Percentiles rank a stretch among this genome's conserved stretches.
These are phyloP conservation scores for Syngnathus scovelli DNA, from an alignment of 2,113 vertebrate species.

Conservation along the genomic window DNA sequence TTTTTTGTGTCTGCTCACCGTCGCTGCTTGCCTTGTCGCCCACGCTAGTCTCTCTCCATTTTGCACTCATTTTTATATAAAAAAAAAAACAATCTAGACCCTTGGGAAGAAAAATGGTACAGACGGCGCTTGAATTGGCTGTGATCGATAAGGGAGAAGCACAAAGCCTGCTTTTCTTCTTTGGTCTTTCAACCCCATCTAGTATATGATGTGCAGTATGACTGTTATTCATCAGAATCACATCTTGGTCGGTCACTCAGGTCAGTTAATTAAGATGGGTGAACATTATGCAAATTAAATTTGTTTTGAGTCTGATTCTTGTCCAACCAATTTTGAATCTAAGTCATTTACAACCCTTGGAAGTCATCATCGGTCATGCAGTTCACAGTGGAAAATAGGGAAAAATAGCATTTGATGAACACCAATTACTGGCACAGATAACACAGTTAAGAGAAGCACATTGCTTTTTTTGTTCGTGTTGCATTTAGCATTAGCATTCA, in stretches of 20 bases:
- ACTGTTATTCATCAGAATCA: no score
- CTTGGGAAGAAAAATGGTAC: slow-evolving; percentile 45
- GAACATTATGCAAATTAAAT: neutral
- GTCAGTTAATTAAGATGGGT: neutral
- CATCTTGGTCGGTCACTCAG: neutral
- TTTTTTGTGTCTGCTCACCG: slow-evolving; percentile 15
- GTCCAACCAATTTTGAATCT: neutral
- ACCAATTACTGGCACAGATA: neutral
- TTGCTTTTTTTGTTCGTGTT: no score
- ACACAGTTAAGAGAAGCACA: no score
- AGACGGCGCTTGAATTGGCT: slow-evolving; percentile 33
- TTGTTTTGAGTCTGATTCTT: neutral
- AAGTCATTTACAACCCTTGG: neutral
- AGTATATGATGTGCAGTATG: neutral
- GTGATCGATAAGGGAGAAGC: slow-evolving; percentile 45
- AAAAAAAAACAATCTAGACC: slow-evolving; percentile 48
- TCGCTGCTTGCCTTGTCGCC: slow-evolving; percentile 34
- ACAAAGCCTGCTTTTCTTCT: slow-evolving; percentile 19
- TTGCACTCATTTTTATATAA: slow-evolving; percentile 43
- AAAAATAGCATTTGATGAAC: neutral
- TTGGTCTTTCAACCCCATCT: slow-evolving; percentile 7
- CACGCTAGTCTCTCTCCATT: slow-evolving; percentile 43
- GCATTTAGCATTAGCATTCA: no score
- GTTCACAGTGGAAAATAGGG: neutral
- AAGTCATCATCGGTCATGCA: neutral